Evolutionary conservation across 2,888 invertebrate species (phyloP).

Genomic region (Pyrrhosoma nymphula): DNA sequence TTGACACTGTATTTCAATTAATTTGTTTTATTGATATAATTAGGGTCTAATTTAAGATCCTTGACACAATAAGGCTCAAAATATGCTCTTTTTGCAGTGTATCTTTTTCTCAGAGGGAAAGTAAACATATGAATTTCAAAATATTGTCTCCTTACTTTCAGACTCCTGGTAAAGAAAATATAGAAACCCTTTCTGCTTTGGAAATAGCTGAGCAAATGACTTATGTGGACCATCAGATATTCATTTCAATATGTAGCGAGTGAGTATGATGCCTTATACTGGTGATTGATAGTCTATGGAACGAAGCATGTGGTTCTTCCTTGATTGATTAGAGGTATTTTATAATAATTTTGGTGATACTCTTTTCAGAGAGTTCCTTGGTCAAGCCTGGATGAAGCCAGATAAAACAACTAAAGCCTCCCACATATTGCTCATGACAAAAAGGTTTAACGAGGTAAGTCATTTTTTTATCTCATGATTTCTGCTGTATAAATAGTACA

Average conservation of each 20-base stretch:
- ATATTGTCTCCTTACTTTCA: conserved; percentile 76
- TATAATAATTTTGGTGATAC: not conserved
- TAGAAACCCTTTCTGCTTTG: conserved; percentile 91
- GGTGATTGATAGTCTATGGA: not conserved
- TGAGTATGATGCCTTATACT: conserved; percentile 79
- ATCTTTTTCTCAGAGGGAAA: too few species aligned
- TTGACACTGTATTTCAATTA: too few species aligned
- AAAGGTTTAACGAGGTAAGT: conserved; percentile 90
- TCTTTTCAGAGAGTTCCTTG: conserved; percentile 86
- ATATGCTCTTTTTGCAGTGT: too few species aligned
- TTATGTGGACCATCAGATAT: conserved; percentile 94
- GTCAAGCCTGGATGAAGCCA: conserved; percentile 94
- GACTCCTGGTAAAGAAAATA: conserved; percentile 89
- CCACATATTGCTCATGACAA: conserved; percentile 91
- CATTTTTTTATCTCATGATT: conserved; percentile 48
- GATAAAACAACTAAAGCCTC: conserved; percentile 91
- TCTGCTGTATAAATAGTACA: not conserved
- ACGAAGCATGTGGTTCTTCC: not conserved
- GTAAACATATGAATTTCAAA: too few species aligned
- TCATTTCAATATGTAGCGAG: conserved; percentile 93
- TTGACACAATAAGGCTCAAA: too few species aligned
- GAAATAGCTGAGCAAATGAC: conserved; percentile 97
- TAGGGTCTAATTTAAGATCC: too few species aligned
- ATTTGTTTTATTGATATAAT: too few species aligned
- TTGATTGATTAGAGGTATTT: not conserved